Evolutionary conservation across 2,888 invertebrate species (phyloP).

Genomic region (Chymomyza amoena): DNA sequence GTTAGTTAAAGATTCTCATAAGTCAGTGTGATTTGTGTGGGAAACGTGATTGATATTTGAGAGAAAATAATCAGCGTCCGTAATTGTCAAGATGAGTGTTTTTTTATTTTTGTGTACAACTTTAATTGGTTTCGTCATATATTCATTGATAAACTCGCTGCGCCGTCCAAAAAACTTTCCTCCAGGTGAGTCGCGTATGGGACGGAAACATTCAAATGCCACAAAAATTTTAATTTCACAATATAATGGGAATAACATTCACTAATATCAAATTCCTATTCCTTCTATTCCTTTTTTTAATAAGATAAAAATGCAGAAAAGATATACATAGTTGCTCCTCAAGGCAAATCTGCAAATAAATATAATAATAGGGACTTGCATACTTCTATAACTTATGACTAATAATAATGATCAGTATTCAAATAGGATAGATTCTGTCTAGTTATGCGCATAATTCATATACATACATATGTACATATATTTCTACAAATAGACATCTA

Average conservation of each 20-base stretch:
- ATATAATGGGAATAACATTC: no score
- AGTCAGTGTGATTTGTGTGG: not conserved
- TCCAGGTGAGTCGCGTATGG: conserved; percentile 62
- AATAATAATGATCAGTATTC: not conserved
- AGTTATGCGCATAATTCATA: not conserved
- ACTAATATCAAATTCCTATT: no score
- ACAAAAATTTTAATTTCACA: no score
- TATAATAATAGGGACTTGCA: no score
- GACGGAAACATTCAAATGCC: no score
- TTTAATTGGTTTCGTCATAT: conserved; percentile 56
- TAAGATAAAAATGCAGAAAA: no score
- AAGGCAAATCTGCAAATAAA: no score
- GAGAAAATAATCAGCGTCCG: not conserved
- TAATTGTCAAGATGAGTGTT: conserved; percentile 54
- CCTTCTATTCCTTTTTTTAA: no score
- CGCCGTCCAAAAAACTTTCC: conserved; percentile 73
- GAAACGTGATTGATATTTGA: conserved; percentile 6
- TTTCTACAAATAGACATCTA: not conserved
- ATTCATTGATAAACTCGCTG: conserved; percentile 58
- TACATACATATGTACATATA: not conserved
- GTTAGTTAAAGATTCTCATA: not conserved
- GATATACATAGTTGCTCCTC: no score
- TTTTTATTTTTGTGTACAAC: conserved; percentile 56
- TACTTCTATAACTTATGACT: no score
- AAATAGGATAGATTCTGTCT: not conserved